Conservation (phyloP, 2,888 invertebrate species). For the Orthonevra nobilis region DNA sequence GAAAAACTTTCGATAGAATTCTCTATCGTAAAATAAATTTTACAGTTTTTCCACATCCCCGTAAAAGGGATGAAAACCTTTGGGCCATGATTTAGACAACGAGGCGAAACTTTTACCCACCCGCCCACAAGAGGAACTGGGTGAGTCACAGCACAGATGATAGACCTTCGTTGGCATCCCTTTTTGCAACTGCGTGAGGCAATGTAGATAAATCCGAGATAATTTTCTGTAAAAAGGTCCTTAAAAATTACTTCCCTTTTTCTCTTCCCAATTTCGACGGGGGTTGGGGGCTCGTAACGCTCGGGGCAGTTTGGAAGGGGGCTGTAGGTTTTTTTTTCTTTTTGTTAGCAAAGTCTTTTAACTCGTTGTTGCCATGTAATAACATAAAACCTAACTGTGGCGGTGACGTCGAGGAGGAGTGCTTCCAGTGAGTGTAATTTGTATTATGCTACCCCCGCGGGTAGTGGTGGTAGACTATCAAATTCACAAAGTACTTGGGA, state of each 20-base stretch:
- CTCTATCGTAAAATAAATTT: constrained; percentile 71
- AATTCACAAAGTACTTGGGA: constrained; percentile 69
- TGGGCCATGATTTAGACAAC: constrained; percentile 64
- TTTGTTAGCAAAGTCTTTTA: constrained; percentile 68
- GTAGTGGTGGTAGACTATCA: constrained; percentile 61
- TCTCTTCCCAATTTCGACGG: constrained; percentile 6
- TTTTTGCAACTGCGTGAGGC: constrained; percentile 62
- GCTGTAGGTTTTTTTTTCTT: constrained; percentile 32
- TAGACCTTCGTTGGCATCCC: constrained; percentile 41
- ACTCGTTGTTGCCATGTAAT: constrained; percentile 71
- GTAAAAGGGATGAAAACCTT: constrained; percentile 57
- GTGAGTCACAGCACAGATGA: constrained; percentile 38
- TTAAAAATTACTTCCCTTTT: constrained; percentile 65
- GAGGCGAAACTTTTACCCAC: constrained; percentile 61
- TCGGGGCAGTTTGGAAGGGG: constrained; percentile 1
- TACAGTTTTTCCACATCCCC: constrained; percentile 44
- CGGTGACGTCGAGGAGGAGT: constrained; percentile 49
- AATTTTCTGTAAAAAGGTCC: constrained; percentile 71
- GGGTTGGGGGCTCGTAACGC: constrained; percentile 13
- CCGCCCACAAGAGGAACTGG: too few species aligned
- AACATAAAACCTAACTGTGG: constrained; percentile 70
- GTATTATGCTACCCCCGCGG: constrained; percentile 51
- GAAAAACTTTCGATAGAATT: constrained; percentile 69
- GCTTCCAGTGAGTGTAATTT: constrained; percentile 65
- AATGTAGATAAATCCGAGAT: constrained; percentile 70